A percentile compares a stretch with the other conserved stretches of the same genome.
phyloP scores from a whole-genome alignment of 2,888 invertebrate genomes.

The Notodonta ziczac region DNA sequence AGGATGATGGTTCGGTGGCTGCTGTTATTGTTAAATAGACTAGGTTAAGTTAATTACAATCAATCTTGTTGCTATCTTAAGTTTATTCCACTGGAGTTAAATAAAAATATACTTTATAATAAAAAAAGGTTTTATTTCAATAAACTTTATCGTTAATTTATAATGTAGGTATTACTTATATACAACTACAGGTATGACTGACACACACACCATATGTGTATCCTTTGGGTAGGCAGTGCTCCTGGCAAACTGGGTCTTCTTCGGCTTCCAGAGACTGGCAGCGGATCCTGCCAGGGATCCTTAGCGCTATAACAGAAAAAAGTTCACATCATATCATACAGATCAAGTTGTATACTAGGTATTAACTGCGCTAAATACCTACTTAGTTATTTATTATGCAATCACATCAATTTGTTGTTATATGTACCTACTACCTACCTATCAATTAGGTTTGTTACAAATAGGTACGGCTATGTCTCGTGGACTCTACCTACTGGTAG shows the following conservation, averaged over 20 bases:
- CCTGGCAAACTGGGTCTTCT: slow-evolving; percentile 61
- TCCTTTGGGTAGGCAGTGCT: slow-evolving; percentile 73
- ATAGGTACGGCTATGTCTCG: too few species aligned
- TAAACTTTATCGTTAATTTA: background rate
- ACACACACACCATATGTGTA: slow-evolving; percentile 73
- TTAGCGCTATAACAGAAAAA: slow-evolving; percentile 39
- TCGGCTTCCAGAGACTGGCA: slow-evolving; percentile 63
- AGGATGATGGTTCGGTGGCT: slow-evolving; percentile 1
- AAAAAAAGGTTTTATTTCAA: slow-evolving; percentile 2
- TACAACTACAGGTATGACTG: slow-evolving; percentile 66
- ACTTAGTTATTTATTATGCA: background rate
- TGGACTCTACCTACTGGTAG: too few species aligned
- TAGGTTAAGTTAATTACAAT: background rate
- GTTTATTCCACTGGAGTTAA: background rate
- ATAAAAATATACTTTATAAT: background rate
- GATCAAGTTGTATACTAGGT: background rate
- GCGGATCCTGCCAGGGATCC: slow-evolving; percentile 45
- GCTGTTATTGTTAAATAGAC: slow-evolving; percentile 6
- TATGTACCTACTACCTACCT: too few species aligned
- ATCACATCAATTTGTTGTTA: too few species aligned
- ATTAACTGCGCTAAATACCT: background rate
- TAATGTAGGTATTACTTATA: slow-evolving; percentile 41
- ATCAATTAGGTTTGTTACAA: too few species aligned
- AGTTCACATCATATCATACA: background rate
- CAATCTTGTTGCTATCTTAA: background rate